phyloP scores from a whole-genome alignment of 2,888 invertebrate species.

The Autographa pulchrina region DNA sequence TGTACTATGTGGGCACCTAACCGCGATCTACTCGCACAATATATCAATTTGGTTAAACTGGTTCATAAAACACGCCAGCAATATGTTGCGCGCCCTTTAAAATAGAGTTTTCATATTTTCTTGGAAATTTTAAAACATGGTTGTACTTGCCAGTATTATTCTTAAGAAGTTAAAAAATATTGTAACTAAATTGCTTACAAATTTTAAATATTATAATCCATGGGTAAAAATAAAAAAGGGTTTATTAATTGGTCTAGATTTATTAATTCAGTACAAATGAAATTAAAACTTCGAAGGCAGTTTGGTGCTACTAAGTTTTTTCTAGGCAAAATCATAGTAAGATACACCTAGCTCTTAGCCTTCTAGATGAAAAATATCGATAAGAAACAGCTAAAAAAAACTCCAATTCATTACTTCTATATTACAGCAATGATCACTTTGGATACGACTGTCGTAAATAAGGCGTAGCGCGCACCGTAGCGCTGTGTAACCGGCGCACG shows the following conservation, averaged over 20 bases:
- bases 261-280: no score
- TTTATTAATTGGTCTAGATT: no score
- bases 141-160: no score
- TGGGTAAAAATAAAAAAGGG: no score
- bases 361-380: conserved; percentile 16
- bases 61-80: conserved; percentile 36
- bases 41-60: conserved; percentile 53
- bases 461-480: conserved; percentile 46
- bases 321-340: no score
- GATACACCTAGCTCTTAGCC: background rate
- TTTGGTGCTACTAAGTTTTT: no score
- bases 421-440: conserved; percentile 57
- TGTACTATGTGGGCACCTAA: conserved; percentile 22
- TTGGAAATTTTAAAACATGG: background rate
- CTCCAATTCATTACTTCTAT: conserved; percentile 51
- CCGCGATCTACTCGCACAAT: conserved; percentile 38
- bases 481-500: conserved; percentile 58
- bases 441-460: conserved; percentile 57
- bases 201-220: no score
- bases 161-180: no score
- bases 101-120: background rate
- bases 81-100: conserved; percentile 15
- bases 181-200: no score
- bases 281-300: no score
- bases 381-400: conserved; percentile 29